Conservation (phyloP, 1,140 invertebrate species). For the Laupala kohalensis region DNA sequence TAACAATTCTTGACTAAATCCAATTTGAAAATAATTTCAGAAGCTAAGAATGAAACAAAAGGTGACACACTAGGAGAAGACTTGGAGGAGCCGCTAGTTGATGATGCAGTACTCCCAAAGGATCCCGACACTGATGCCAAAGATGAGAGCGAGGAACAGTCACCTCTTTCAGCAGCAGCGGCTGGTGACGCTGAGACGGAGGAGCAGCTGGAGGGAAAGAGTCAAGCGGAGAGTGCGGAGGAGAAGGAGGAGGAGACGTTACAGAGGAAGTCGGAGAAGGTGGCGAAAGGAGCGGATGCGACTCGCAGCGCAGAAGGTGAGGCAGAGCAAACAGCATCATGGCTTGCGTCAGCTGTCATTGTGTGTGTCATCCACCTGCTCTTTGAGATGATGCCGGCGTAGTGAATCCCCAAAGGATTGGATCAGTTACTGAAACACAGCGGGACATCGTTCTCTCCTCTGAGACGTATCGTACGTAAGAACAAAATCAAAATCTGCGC, state of each 20-base stretch:
- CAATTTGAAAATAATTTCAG: not conserved
- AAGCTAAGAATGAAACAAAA: not conserved
- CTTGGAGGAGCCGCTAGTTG: not conserved
- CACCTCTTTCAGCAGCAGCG: not conserved
- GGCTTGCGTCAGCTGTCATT: conserved; percentile 8
- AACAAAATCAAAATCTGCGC: no score
- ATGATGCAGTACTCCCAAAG: not conserved
- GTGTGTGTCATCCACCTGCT: conserved; percentile 9
- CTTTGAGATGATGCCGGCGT: conserved; percentile 4
- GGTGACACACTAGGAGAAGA: not conserved
- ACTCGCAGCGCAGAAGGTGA: not conserved
- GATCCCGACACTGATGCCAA: not conserved
- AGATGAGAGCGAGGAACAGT: not conserved
- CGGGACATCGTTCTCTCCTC: no score
- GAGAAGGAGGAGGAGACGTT: no score
- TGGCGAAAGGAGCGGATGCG: not conserved
- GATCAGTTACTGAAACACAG: no score
- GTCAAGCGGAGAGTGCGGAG: no score
- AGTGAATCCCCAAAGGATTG: no score
- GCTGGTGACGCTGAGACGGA: not conserved
- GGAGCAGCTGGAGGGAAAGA: not conserved
- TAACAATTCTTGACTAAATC: not conserved
- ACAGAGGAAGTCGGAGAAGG: not conserved
- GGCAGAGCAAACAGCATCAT: not conserved
- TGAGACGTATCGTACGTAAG: no score